A percentile compares a stretch with the other conserved stretches of the same genome.
Evolutionary conservation across 2,888 invertebrate species (phyloP).

Genomic region (Brachyptera risi): DNA sequence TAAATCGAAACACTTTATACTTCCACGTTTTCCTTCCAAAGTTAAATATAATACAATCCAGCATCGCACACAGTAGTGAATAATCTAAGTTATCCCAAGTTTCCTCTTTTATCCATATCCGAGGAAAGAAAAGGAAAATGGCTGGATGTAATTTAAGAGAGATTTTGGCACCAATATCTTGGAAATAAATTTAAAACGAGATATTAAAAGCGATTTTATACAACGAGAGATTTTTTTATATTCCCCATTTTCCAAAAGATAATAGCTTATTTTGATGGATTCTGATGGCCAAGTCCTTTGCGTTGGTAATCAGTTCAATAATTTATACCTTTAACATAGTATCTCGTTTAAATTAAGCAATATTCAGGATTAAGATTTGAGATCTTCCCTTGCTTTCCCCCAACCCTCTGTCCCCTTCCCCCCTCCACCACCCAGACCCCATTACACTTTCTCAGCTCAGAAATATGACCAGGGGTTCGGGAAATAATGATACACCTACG

Average conservation of each 20-base stretch:
- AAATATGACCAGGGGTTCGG: neutral
- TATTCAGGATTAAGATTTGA: slow-evolving; percentile 33
- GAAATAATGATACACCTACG: slow-evolving; percentile 10
- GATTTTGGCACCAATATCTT: slow-evolving; percentile 21
- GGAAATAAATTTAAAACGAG: slow-evolving; percentile 18
- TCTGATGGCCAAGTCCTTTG: slow-evolving; percentile 23
- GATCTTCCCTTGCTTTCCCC: too few species aligned
- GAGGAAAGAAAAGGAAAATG: too few species aligned
- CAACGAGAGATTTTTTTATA: slow-evolving; percentile 11
- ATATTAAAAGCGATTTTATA: slow-evolving; percentile 20
- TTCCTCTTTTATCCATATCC: too few species aligned
- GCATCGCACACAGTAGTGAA: too few species aligned
- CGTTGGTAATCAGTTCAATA: slow-evolving; percentile 34
- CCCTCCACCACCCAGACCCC: neutral
- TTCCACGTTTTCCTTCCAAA: too few species aligned
- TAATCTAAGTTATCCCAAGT: too few species aligned
- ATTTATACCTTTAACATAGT: slow-evolving; percentile 31
- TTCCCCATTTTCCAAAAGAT: slow-evolving; percentile 7
- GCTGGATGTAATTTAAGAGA: slow-evolving; percentile 19
- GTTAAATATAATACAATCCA: too few species aligned
- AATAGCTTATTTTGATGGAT: slow-evolving; percentile 28
- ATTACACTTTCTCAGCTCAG: neutral
- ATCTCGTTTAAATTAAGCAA: slow-evolving; percentile 36
- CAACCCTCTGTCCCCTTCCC: too few species aligned
- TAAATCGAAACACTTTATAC: slow-evolving; percentile 9